These are phyloP conservation scores for Punctoribates punctum DNA, from an alignment of 2,888 invertebrate species.

Conservation along the genomic window DNA sequence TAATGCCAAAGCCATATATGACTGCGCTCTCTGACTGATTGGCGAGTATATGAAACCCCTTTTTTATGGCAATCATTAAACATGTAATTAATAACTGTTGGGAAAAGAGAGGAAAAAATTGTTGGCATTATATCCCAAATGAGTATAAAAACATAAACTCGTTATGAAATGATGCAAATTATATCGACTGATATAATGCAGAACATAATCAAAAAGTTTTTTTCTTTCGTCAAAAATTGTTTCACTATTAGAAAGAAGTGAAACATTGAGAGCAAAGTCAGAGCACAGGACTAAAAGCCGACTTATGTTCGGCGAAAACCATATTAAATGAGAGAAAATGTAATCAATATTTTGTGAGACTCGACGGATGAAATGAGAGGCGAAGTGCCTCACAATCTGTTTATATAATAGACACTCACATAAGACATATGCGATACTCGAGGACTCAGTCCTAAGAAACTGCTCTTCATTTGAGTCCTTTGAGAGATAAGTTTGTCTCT, in stretches of 20 bases:
- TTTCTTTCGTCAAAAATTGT: conserved; percentile 1
- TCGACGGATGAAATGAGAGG: background rate
- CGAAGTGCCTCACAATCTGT: background rate
- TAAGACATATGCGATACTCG: conserved; percentile 14
- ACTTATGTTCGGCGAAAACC: conserved; percentile 19
- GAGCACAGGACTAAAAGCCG: conserved; percentile 27
- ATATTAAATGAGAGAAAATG: conserved; percentile 32
- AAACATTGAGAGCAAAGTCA: no score
- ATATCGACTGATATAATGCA: conserved; percentile 37
- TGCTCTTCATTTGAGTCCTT: background rate
- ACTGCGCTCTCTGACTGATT: no score
- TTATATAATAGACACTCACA: conserved; percentile 16
- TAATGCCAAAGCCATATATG: no score
- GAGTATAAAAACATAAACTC: conserved; percentile 21
- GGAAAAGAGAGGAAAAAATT: background rate
- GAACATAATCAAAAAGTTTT: conserved; percentile 24
- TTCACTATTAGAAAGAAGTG: background rate
- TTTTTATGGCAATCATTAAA: background rate
- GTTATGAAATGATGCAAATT: conserved; percentile 36
- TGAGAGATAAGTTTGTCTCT: background rate
- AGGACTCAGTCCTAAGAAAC: background rate
- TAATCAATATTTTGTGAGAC: conserved; percentile 13
- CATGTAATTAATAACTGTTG: conserved; percentile 3
- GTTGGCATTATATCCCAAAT: conserved; percentile 25
- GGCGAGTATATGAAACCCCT: no score